A percentile compares a stretch with the other conserved stretches of the same genome.
phyloP scores from a whole-genome alignment of 2,888 invertebrate species.

The Pheosia tremula region DNA sequence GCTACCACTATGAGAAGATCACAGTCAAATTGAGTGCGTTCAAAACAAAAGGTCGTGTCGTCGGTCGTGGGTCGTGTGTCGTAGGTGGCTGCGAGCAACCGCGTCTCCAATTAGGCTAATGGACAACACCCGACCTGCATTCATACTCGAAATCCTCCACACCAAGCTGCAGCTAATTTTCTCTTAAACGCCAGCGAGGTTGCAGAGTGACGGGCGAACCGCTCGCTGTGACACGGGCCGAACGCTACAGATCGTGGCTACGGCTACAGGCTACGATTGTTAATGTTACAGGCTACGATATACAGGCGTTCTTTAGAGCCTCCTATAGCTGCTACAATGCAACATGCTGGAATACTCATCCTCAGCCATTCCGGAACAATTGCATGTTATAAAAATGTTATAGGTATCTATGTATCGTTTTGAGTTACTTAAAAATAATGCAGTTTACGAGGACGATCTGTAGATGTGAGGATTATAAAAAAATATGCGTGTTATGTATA shows the following conservation, averaged over 20 bases:
- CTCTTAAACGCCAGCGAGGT: conserved; percentile 64
- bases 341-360: too few relatives aligned
- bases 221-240: conserved; percentile 8
- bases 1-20: conserved; percentile 33
- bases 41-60: conserved; percentile 57
- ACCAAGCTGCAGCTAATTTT: conserved; percentile 81
- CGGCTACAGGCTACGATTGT: too few relatives aligned
- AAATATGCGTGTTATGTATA: too few relatives aligned
- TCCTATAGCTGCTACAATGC: too few relatives aligned
- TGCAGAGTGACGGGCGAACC: conserved; percentile 48
- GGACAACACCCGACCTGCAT: conserved; percentile 81
- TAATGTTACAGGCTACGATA: too few relatives aligned
- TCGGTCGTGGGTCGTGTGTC: conserved; percentile 14
- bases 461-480: too few relatives aligned
- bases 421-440: too few relatives aligned
- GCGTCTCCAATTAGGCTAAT: conserved; percentile 83
- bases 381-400: too few relatives aligned
- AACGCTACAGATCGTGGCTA: neutral
- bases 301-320: too few relatives aligned
- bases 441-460: too few relatives aligned
- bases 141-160: conserved; percentile 81
- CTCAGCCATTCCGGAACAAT: too few relatives aligned
- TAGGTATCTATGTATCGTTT: too few relatives aligned
- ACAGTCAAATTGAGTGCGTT: conserved; percentile 46
- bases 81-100: conserved; percentile 53